Evolutionary conservation across 2,113 vertebrate genomes (phyloP), one percentile per base, ranked within the genome.

Genomic region (Leucosticte australis): DNA sequence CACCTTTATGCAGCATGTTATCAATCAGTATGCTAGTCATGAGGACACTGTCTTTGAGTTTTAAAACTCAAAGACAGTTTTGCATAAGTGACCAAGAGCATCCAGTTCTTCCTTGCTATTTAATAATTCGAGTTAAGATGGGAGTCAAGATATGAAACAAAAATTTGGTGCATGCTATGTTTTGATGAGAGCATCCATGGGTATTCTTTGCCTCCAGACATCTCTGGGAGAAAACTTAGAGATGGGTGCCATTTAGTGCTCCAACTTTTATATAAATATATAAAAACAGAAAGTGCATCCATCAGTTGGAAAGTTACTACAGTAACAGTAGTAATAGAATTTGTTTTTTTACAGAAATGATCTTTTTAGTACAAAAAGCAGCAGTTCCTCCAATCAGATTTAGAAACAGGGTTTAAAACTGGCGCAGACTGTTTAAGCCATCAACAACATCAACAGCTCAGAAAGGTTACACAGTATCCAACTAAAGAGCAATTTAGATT

Each of bases 11-110:
- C 81, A 62, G 31, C 31, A 93, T 55, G 26, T 44, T 63, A 82
- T 90, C 53, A 13, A 33, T 33, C 74, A 78, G 31, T 67, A 67
- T n/a, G 37, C 44, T 35, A 92, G 62, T 47, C 67, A 68, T 7
- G 5, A 73, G 42, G 35, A 44, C 15, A 39, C 21, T 14, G 39
- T 39, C 39, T 39, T 39, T 39, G 39, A 39, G 39, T 57, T 56
- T 91, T 95, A 93, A 90, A 53, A 74, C 17, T 90, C 44, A 76
- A 90, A 95, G 53, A 60, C 26, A 35, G 28, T 68, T 94, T 50
- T 86, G 69, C 70, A 71, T 18, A 18, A 85, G 62, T 49, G 87
- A 91, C 62, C 67, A 83, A n/a, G 14, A 78, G 15, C 14, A 28
- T 50, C 8, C 23, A 15, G 42, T 33, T 68, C 41, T 53, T 83